phyloP scores from a whole-genome alignment of 2,113 vertebrate genomes.

The Ceyx cyanopectus region DNA sequence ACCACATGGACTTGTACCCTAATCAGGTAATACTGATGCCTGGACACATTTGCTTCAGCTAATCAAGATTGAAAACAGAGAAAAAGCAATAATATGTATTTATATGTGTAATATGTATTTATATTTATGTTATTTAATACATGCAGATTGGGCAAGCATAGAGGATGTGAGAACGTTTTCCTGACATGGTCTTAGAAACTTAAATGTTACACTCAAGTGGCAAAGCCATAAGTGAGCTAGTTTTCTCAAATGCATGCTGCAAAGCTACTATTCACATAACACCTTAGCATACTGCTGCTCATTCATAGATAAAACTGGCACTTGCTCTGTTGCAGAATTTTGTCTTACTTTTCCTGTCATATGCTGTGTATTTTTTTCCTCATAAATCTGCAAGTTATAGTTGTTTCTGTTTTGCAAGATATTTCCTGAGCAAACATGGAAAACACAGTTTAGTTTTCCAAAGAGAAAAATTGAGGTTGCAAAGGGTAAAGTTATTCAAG shows the following conservation, averaged over 20 bases:
- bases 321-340: background rate
- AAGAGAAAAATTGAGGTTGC: background rate
- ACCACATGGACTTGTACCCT: background rate
- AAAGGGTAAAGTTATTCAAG: background rate
- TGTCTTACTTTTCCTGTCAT: background rate
- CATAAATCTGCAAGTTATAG: background rate
- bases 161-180: too few species aligned
- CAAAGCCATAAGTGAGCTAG: too few species aligned
- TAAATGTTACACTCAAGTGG: too few species aligned
- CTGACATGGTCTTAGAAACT: too few species aligned
- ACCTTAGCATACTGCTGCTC: background rate
- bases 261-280: background rate
- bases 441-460: background rate
- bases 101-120: background rate
- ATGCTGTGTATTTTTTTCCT: background rate
- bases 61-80: background rate
- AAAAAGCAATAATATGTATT: background rate
- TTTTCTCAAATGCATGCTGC: too few species aligned
- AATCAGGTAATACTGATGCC: background rate
- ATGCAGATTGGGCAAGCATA: too few species aligned
- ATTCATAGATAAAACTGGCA: background rate
- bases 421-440: background rate
- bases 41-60: background rate
- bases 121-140: background rate
- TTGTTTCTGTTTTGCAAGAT: background rate